Evolutionary conservation across 2,888 invertebrate genomes (phyloP), one percentile per base, ranked within the genome.

Genomic region (Campoplex nolae): DNA sequence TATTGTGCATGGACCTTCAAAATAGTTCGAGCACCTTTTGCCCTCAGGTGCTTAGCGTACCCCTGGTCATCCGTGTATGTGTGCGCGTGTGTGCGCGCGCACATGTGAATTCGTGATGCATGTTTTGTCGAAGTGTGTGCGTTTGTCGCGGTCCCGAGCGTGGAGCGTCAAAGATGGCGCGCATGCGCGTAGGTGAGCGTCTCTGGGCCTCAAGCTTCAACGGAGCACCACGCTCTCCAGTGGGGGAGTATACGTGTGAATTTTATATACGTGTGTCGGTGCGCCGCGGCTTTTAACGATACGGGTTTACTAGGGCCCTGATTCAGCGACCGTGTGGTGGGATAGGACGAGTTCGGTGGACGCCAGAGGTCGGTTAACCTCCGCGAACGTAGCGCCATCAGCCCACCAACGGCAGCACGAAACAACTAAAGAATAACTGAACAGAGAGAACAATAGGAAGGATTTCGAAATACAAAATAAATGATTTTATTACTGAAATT

Each of bases 351-450:
- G 86, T 84, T 86, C 86, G 86, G 73, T 86, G 86, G 80, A 86
- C 86, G 86, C 81, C 71, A 77, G 85, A 83, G 83, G 83, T 83
- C 86, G 86, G 85, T 62, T 83, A 86, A 79, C 82, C 83, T 81
- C 70, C 32, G 67, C 45, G 74, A 70, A 65, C 54, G 62, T 48
- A 56, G 38, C 23, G 23, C 42, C 73, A 32, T 35, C 56, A 23
- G 16, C 35, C 58, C 58, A 62, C 68, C n/a, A 80, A 79, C 65
- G 56, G 35, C 58, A n/a, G 51, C 58, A 54, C 38, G 11, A 32
- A 18, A 54, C 2, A 35, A 23, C 13, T 48, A 13, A 23, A 62
- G 62, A 38, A 18, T 56, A 48, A 86, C 51, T 35, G 71, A 73
- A 35, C 58, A 68, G 58, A 70, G 32, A 58, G 42, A 70, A 76